phyloP scores from a whole-genome alignment of 2,113 vertebrate species.

The Hippoglossus stenolepis region DNA sequence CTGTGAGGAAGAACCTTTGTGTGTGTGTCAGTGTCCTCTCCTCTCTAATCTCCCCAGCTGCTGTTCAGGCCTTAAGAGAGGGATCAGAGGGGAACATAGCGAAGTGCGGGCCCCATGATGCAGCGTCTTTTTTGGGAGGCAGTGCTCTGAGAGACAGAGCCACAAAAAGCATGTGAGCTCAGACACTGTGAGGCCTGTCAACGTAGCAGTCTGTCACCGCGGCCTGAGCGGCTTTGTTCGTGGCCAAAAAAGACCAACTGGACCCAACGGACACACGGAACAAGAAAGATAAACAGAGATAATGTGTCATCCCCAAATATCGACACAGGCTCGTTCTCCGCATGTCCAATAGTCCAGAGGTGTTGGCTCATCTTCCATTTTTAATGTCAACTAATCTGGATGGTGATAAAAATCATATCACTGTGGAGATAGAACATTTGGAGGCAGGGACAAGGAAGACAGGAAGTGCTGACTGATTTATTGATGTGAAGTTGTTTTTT shows the following conservation, averaged over 20 bases:
- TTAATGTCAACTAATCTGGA: background rate
- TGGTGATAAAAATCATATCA: background rate
- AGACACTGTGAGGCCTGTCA: constrained; percentile 81
- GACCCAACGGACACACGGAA: constrained; percentile 12
- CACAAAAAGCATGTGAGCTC: constrained; percentile 94
- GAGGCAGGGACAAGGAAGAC: background rate
- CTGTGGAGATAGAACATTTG: background rate
- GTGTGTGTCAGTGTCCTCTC: constrained; percentile 47
- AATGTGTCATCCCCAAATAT: background rate
- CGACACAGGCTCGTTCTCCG: background rate
- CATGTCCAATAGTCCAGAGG: background rate
- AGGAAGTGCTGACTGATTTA: too few relatives aligned
- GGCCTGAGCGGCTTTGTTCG: constrained; percentile 72
- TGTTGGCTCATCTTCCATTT: background rate
- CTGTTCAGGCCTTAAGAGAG: constrained; percentile 88
- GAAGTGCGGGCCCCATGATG: constrained; percentile 89
- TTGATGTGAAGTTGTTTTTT: too few relatives aligned
- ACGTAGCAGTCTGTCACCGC: constrained; percentile 77
- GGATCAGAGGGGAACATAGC: constrained; percentile 81
- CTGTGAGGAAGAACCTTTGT: constrained; percentile 5
- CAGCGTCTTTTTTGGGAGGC: constrained; percentile 93
- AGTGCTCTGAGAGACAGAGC: constrained; percentile 89
- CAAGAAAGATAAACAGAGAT: constrained; percentile 30
- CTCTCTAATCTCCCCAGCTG: constrained; percentile 85
- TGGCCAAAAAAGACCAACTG: constrained; percentile 87